These are phyloP conservation scores for Dryobota labecula DNA, from an alignment of 2,888 invertebrate species.

Conservation along the genomic window DNA sequence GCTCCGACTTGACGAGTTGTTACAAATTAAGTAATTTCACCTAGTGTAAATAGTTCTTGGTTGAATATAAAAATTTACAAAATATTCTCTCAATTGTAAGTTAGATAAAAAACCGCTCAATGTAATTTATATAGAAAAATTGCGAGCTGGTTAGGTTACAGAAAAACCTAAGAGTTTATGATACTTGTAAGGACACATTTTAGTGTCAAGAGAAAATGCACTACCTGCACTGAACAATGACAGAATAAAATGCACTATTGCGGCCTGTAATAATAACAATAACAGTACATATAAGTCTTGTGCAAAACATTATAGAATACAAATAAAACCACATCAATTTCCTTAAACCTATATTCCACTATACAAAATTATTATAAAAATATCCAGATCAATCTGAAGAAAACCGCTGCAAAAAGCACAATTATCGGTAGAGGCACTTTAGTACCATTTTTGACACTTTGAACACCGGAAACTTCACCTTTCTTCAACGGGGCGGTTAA, in stretches of 20 bases:
- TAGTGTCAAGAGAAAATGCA: constrained; percentile 29
- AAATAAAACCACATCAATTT: constrained; percentile 60
- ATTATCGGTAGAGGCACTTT: constrained; percentile 78
- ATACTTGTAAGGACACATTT: not conserved
- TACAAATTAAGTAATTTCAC: not conserved
- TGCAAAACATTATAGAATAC: not conserved
- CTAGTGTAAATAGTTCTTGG: not conserved
- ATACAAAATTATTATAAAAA: constrained; percentile 74
- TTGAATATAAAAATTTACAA: too few relatives aligned
- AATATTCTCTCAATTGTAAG: too few relatives aligned
- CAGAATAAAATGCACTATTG: not conserved
- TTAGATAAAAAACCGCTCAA: not conserved
- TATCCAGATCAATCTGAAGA: constrained; percentile 84
- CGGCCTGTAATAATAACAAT: too few relatives aligned
- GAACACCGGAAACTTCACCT: constrained; percentile 90
- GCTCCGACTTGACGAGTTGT: too few relatives aligned
- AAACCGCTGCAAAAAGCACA: constrained; percentile 81
- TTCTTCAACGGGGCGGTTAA: constrained; percentile 88
- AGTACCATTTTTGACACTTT: constrained; percentile 67
- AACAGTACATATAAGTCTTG: not conserved
- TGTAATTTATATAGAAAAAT: not conserved
- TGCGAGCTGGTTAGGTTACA: not conserved
- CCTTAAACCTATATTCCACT: constrained; percentile 63
- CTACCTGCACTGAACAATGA: not conserved
- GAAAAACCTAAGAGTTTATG: constrained; percentile 5